Evolutionary conservation across 2,113 vertebrate genomes (phyloP).

Genomic region (Micronisus gabar): DNA sequence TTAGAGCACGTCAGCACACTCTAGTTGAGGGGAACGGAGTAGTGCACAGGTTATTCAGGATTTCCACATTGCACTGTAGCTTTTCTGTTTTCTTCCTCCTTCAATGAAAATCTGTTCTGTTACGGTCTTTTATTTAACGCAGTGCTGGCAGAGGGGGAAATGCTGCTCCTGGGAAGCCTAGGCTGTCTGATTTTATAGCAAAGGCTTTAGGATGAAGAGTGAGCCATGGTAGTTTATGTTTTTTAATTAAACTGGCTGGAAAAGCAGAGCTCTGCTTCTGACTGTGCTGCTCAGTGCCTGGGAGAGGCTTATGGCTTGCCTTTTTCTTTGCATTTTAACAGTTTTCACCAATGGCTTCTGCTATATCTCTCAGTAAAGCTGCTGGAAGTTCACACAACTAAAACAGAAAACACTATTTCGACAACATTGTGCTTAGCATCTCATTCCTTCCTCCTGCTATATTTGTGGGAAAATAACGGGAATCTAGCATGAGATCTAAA

Average conservation of each 20-base stretch:
- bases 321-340: background rate
- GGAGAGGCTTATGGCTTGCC: background rate
- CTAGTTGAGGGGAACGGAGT: background rate
- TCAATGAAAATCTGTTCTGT: background rate
- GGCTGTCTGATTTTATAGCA: background rate
- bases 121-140: background rate
- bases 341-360: background rate
- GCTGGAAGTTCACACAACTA: background rate
- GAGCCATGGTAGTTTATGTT: background rate
- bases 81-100: background rate
- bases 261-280: background rate
- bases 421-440: background rate
- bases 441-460: background rate
- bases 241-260: conserved; percentile 34
- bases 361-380: background rate
- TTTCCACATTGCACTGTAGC: background rate
- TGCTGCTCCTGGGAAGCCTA: background rate
- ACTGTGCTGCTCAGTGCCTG: background rate
- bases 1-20: background rate
- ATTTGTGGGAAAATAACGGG: background rate
- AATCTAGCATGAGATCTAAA: background rate
- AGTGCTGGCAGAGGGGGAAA: background rate
- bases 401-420: background rate
- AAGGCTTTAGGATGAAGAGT: background rate
- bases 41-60: background rate